Evolutionary conservation across 1,140 invertebrate genomes (phyloP), one percentile per base, ranked within the genome.

Genomic region (Drosophila arawakana): DNA sequence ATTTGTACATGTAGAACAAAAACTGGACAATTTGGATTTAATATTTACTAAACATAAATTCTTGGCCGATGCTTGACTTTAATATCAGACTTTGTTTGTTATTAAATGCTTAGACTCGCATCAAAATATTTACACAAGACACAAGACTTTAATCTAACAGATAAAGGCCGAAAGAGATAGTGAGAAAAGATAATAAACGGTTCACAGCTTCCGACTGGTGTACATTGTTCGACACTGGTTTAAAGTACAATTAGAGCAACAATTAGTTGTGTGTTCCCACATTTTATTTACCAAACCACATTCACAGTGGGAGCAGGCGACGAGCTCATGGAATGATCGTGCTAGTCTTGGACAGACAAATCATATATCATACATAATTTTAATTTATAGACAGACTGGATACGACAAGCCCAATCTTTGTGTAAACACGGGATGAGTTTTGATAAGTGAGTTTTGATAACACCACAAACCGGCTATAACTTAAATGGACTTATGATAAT

Each of bases 401-500:
- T 9, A 49, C 34, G 34, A 54, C n/a, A 8, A 35, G 7, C 34
- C 3, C 50, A 60, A 73, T 59, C 58, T 62, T 4, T 34, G 46
- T 15, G 73, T 52, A 88, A 78, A 72, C 83, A 89, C 8, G 34
- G 37, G 8, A 39, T 54, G 41, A 47, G 41, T 9, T 25, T 21
- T 58, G 58, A 74, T 74, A 70, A 70, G 49, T 62, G 78, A 76
- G 35, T 59, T 61, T 83, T 21, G 18, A 80, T 84, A 81, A 76
- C 50, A 30, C 34, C 41, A 54, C 47, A 21, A 60, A 9, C 65
- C 30, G 59, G 76, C 72, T 74, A 79, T 82, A 88, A 82, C 59
- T 80, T 67, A 80, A 69, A 72, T 78, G 60, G 55, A 65, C 72
- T 82, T 80, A 88, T 68, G 73, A 44, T 67, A 77, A 82, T 86